Percentiles rank a stretch among this genome's conserved stretches.
These are phyloP conservation scores for Hormiphora californensis DNA, from an alignment of 37 sponge, comb jelly and placozoan species.

Conservation along the genomic window DNA sequence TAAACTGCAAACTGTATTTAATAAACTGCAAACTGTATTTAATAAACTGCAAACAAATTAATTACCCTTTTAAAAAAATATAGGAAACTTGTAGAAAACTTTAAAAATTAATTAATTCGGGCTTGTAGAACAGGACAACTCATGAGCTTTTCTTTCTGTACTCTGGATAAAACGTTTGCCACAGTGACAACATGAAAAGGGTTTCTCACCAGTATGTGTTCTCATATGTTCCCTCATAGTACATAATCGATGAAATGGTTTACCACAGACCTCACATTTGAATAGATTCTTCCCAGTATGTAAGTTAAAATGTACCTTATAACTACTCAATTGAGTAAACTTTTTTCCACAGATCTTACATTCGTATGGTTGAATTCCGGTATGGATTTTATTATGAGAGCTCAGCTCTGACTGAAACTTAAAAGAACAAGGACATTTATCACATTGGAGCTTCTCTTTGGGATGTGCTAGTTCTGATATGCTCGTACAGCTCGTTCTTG, in stretches of 20 bases:
- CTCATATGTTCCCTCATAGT: not conserved
- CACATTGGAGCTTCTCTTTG: not conserved
- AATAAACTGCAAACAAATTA: not conserved
- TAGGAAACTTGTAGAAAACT: not conserved
- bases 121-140: not conserved
- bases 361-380: not conserved
- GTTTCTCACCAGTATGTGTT: slow-evolving; percentile 2
- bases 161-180: not conserved
- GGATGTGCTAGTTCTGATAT: slow-evolving; percentile 1
- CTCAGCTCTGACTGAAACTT: not conserved
- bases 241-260: not conserved
- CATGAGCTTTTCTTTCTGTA: not conserved
- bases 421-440: not conserved
- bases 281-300: not conserved
- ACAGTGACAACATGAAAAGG: not conserved
- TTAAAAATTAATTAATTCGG: not conserved
- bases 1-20: no score
- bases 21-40: no score
- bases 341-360: not conserved
- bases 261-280: not conserved
- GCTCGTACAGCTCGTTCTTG: not conserved
- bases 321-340: not conserved
- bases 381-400: not conserved
- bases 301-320: not conserved
- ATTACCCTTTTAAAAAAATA: not conserved